Evolutionary conservation across 2,888 invertebrate species (phyloP).

Genomic region (Pyrocoelia pectoralis): DNA sequence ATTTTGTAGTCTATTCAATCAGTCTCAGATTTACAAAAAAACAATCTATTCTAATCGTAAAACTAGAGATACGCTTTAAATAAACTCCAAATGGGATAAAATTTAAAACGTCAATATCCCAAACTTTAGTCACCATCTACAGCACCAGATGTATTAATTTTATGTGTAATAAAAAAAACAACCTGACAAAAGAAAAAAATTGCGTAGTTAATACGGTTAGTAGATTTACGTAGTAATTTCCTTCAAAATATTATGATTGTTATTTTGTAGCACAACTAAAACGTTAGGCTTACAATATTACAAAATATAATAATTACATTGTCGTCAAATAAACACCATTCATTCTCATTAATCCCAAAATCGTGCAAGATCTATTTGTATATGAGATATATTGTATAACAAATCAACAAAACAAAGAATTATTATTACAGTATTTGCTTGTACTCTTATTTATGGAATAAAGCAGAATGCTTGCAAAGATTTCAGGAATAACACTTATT

Average conservation of each 20-base stretch:
- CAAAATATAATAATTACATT: conserved; percentile 38
- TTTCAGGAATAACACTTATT: conserved; percentile 34
- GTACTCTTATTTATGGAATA: conserved; percentile 35
- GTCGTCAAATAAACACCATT: conserved; percentile 15
- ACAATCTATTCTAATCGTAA: neutral
- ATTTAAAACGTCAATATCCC: conserved; percentile 12
- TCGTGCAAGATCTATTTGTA: conserved; percentile 23
- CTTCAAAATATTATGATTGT: conserved; percentile 9
- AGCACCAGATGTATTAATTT: conserved; percentile 3
- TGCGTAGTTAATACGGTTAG: conserved; percentile 11
- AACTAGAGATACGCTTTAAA: conserved; percentile 13
- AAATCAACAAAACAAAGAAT: conserved; percentile 14
- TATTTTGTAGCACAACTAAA: conserved; percentile 51
- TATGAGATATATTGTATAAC: conserved; percentile 9
- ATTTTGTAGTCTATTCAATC: conserved; percentile 27
- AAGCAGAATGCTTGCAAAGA: conserved; percentile 25
- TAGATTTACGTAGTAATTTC: conserved; percentile 5
- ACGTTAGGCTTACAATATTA: conserved; percentile 52
- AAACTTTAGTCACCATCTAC: conserved; percentile 1
- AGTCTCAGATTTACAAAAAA: conserved; percentile 24
- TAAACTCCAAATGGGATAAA: neutral
- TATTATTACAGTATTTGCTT: conserved; percentile 23
- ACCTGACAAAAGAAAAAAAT: conserved; percentile 15
- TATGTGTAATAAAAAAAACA: conserved; percentile 1
- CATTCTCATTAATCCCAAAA: conserved; percentile 32